Base-by-base conservation (phyloP, 2,888 invertebrate genomes). In the Orthosia gracilis region DNA sequence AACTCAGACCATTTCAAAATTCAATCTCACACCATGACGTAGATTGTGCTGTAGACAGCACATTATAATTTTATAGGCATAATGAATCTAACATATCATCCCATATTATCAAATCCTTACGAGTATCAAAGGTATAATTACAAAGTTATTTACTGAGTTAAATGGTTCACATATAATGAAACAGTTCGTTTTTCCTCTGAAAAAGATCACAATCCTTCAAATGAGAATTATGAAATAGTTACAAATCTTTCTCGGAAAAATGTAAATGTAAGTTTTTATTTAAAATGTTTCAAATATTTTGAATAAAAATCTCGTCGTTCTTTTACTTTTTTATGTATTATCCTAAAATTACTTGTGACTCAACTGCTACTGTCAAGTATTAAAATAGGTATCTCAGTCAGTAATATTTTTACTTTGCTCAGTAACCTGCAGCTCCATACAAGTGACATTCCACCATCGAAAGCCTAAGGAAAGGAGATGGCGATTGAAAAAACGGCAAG, bases 101-200 rank as follows among this genome's bases (percentile, higher is more conserved):
- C 57, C 47, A 59, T 65, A 74, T 82, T 76, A 76, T 76, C n/a
- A n/a, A n/a, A n/a, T n/a, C n/a, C n/a, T n/a, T n/a, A n/a, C n/a
- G n/a, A n/a, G n/a, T 66, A 75, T 66, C 62, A 50, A 76, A 84
- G 67, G 78, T 83, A 71, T 45, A 57, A 84, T 76, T 84, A 23
- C 21, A 21, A 78, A 76, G 62, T 74, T 78, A 72, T 74, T 59
- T 78, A 31, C 52, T 15, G 58, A 63, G 73, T 73, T 71, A 59
- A 69, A 70, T 50, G 50, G 58, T 69, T 62, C 45, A 70, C 54
- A 63, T 64, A 47, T 49, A 45, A 58, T n/a, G 26, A 72, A 74
- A 79, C 62, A 23, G 62, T 55, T 21, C 4, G 1, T 11, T 23
- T 58, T 73, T 52, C 1, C 1, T 40, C 40, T 49, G 17, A 7